Percentiles rank a stretch among this genome's conserved stretches.
Evolutionary conservation across 2,113 vertebrate species (phyloP).

Genomic region (Octodon degus): DNA sequence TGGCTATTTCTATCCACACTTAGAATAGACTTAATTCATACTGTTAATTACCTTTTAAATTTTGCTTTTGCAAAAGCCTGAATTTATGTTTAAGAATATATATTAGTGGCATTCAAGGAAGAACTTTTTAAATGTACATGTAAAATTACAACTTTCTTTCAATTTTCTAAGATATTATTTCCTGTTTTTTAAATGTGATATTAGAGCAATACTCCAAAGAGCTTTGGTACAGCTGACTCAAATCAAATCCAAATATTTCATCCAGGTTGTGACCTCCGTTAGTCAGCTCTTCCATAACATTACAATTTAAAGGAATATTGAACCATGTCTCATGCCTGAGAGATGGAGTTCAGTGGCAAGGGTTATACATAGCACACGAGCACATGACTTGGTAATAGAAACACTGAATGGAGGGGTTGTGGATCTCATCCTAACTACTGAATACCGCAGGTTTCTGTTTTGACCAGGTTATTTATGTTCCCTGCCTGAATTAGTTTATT

Average conservation of each 20-base stretch:
- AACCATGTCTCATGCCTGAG: not conserved
- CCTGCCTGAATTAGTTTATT: not conserved
- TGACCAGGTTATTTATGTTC: not conserved
- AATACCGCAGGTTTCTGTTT: not conserved
- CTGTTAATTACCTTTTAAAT: not conserved
- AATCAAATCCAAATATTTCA: slow-evolving; percentile 22
- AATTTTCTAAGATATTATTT: slow-evolving; percentile 6
- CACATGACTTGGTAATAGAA: not conserved
- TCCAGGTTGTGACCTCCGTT: not conserved
- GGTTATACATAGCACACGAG: not conserved
- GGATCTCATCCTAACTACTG: not conserved
- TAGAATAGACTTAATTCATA: slow-evolving; percentile 11
- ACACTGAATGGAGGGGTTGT: not conserved
- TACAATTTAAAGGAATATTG: slow-evolving; percentile 9
- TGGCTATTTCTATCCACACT: not conserved
- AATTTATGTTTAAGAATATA: not conserved
- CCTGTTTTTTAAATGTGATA: slow-evolving; percentile 25
- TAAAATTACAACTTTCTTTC: not conserved
- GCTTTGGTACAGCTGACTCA: not conserved
- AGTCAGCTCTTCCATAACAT: slow-evolving; percentile 19
- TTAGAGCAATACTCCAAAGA: not conserved
- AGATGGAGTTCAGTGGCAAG: not conserved
- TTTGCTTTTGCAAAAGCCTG: not conserved
- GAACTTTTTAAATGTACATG: slow-evolving; percentile 26
- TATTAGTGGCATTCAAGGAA: slow-evolving; percentile 22